Evolutionary conservation across 2,113 vertebrate genomes (phyloP).

Genomic region (Isurus oxyrinchus): DNA sequence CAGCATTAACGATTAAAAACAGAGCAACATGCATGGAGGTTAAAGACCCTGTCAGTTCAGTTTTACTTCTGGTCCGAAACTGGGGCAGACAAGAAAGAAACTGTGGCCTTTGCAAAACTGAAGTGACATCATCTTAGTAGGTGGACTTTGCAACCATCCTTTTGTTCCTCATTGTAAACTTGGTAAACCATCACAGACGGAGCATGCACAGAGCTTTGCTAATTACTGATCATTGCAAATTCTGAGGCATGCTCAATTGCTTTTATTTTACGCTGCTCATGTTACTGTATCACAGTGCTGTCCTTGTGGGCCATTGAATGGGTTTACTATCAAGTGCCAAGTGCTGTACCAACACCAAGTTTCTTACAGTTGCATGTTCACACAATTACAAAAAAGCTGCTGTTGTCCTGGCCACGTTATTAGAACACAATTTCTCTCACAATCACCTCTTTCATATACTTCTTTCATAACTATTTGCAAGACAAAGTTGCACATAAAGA

Average conservation of each 20-base stretch:
- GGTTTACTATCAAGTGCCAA: not conserved
- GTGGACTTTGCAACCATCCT: not conserved
- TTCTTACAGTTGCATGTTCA: constrained; percentile 24
- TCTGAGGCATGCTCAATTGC: not conserved
- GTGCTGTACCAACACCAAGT: not conserved
- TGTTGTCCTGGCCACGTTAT: not conserved
- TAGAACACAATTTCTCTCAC: not conserved
- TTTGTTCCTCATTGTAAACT: not conserved
- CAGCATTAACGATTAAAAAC: not conserved
- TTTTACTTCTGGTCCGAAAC: not conserved
- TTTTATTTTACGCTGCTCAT: not conserved
- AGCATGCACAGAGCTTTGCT: not conserved
- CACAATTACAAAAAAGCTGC: not conserved
- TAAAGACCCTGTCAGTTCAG: not conserved
- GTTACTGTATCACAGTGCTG: not conserved
- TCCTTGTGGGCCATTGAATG: not conserved
- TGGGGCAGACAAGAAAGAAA: not conserved
- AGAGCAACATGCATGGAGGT: not conserved
- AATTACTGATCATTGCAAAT: not conserved
- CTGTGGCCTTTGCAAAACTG: not conserved
- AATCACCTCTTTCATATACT: not conserved
- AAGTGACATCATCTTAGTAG: not conserved
- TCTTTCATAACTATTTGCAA: not conserved
- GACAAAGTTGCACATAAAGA: not conserved
- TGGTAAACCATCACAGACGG: not conserved